Base-by-base conservation (phyloP, 2,888 invertebrate species). In the Dicycla oo region DNA sequence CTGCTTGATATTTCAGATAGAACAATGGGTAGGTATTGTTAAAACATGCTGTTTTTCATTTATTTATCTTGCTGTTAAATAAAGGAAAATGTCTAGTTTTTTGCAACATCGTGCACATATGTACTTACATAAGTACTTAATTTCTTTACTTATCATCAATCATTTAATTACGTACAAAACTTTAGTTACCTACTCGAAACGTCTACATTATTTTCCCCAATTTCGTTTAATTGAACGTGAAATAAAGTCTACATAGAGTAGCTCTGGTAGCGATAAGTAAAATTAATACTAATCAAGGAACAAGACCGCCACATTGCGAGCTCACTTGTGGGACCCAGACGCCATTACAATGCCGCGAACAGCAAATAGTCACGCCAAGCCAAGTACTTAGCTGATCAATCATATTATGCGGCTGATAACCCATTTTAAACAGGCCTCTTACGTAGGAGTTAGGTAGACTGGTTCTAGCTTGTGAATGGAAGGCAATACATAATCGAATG, bases 301-400 rank as follows among this genome's bases (percentile, higher is more conserved):
- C 20, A 45, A 45, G 57, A 23, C 54, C 51, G 30, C 51, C 53
- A 51, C 53, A 51, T 78, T 53, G 30, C 47, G 20, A 7, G 45
- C 38, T 70, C 40, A 34, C 34, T 34, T 20, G 57, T 54, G 67
- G 63, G 82, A 61, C 64, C 68, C 49, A 57, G 63, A 70, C 61
- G 68, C 72, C 78, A 81, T 81, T 69, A 63, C 30, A 56, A 51
- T 49, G 72, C 58, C 65, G 23, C 67, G 38, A 62, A 82, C 51
- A 56, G 68, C 58, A 47, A 62, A 73, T 78, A 78, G 80, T 69
- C 82, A 80, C 80, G 79, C 56, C 64, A 82, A 53, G 38, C 51
- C 13, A 45, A 51, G 43, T 57, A 30, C 30, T 30, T 30, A 38
- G 49, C 72, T 66, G 54, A 69, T 78, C 79, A 72, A 69, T 73